Evolutionary conservation across 2,113 vertebrate genomes (phyloP).

Genomic region (Dasyprocta punctata): DNA sequence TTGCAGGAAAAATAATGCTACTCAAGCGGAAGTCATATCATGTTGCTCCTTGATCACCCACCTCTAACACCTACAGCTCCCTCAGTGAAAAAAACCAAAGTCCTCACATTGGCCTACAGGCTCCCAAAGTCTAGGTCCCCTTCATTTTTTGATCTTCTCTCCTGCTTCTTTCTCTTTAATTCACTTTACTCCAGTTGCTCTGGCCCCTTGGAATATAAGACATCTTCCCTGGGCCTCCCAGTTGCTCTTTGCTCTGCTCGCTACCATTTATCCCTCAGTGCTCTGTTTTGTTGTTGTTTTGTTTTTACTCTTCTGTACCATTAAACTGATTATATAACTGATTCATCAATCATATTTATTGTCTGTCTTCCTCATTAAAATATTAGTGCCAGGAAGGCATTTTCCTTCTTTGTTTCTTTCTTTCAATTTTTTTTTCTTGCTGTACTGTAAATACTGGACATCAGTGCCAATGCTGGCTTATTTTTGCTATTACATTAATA

Average conservation of each 20-base stretch:
- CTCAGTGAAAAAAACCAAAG: background rate
- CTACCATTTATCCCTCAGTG: background rate
- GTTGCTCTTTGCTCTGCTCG: background rate
- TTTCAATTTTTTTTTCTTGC: background rate
- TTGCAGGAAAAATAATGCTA: background rate
- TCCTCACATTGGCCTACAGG: too few relatives aligned
- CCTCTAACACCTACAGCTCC: background rate
- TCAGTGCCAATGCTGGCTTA: background rate
- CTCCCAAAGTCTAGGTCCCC: too few relatives aligned
- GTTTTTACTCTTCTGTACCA: background rate
- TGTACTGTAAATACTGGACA: background rate
- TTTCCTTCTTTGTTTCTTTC: background rate
- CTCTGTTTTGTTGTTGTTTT: background rate
- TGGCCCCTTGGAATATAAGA: too few relatives aligned
- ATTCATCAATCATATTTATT: background rate
- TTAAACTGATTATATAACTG: background rate
- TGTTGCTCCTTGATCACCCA: too few relatives aligned
- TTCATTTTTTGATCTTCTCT: background rate
- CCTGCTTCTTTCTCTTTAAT: background rate
- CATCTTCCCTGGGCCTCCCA: background rate
- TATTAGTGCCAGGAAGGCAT: background rate
- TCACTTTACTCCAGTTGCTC: background rate
- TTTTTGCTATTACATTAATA: background rate
- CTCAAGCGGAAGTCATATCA: background rate
- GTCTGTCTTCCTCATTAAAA: background rate